A percentile compares a stretch with the other conserved stretches of the same genome.
These are phyloP conservation scores for Sinotaia quadrata DNA, from an alignment of 2,888 invertebrate species.

Conservation along the genomic window DNA sequence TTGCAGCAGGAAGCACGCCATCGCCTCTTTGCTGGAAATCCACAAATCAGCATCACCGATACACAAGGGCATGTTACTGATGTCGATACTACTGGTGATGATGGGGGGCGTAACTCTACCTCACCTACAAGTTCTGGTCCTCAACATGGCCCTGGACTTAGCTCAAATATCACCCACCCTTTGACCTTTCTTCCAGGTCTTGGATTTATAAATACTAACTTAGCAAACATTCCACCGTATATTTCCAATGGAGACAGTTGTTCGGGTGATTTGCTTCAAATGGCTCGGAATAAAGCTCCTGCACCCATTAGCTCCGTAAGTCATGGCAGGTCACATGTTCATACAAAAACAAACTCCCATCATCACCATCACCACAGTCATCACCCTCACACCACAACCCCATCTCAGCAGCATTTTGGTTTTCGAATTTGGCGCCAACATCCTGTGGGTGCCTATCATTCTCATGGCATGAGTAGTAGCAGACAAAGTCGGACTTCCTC, in stretches of 20 bases:
- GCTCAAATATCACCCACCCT: slow-evolving; percentile 22
- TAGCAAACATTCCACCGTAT: slow-evolving; percentile 49
- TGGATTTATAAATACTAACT: slow-evolving; percentile 49
- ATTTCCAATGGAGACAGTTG: not conserved
- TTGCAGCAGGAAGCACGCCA: slow-evolving; percentile 6
- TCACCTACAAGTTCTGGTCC: slow-evolving; percentile 10
- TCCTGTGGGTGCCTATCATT: too few relatives aligned
- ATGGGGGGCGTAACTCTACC: slow-evolving; percentile 5
- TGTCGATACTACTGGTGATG: slow-evolving; percentile 40
- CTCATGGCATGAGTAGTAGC: too few relatives aligned
- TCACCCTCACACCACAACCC: slow-evolving; percentile 6
- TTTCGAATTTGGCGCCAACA: slow-evolving; percentile 31
- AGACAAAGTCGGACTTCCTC: too few relatives aligned
- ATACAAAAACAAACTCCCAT: not conserved
- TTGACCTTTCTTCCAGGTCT: slow-evolving; percentile 24
- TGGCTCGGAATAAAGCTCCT: not conserved
- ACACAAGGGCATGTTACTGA: slow-evolving; percentile 80
- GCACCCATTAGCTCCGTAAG: not conserved
- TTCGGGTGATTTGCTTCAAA: not conserved
- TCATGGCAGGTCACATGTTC: not conserved
- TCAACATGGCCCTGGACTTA: slow-evolving; percentile 16
- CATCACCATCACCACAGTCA: slow-evolving; percentile 9
- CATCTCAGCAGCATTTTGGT: slow-evolving; percentile 12
- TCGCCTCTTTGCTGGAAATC: slow-evolving; percentile 73
- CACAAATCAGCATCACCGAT: slow-evolving; percentile 93